These are phyloP conservation scores for Dastarcus helophoroides DNA, from an alignment of 2,888 invertebrate genomes.

Conservation along the genomic window DNA sequence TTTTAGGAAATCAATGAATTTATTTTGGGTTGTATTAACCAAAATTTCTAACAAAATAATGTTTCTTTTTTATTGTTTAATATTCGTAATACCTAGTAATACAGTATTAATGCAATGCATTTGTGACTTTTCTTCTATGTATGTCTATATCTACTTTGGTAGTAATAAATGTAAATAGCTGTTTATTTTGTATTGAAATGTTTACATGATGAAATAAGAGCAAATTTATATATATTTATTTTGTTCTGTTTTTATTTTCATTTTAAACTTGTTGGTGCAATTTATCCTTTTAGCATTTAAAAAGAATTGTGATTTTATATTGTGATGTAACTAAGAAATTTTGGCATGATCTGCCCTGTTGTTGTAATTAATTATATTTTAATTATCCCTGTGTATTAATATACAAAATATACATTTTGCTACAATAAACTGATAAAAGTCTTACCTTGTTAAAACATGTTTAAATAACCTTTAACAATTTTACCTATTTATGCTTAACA, in stretches of 20 bases:
- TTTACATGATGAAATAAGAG: conserved; percentile 8
- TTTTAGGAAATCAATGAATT: too few species aligned
- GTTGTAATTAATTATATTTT: conserved; percentile 20
- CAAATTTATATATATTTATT: conserved; percentile 16
- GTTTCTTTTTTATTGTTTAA: too few species aligned
- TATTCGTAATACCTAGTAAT: conserved; percentile 9
- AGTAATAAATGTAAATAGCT: conserved; percentile 12
- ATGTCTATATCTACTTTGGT: conserved; percentile 8
- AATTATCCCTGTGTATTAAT: conserved; percentile 14
- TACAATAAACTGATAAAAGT: too few species aligned
- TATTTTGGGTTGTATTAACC: too few species aligned
- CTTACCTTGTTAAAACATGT: too few species aligned
- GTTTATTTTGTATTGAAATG: conserved; percentile 16
- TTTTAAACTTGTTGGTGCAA: conserved; percentile 19
- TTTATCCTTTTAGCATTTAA: too few species aligned
- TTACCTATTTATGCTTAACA: too few species aligned
- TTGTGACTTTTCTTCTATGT: conserved; percentile 12
- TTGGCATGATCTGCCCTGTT: conserved; percentile 22
- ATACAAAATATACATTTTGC: conserved; percentile 22
- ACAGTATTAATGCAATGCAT: conserved; percentile 9
- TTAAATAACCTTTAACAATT: conserved; percentile 14
- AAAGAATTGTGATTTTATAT: conserved; percentile 27
- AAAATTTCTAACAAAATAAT: too few species aligned
- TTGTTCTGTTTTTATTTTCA: conserved; percentile 15
- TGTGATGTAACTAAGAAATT: conserved; percentile 26